Base-by-base conservation (phyloP, 2,888 invertebrate genomes). In the Leucania comma region DNA sequence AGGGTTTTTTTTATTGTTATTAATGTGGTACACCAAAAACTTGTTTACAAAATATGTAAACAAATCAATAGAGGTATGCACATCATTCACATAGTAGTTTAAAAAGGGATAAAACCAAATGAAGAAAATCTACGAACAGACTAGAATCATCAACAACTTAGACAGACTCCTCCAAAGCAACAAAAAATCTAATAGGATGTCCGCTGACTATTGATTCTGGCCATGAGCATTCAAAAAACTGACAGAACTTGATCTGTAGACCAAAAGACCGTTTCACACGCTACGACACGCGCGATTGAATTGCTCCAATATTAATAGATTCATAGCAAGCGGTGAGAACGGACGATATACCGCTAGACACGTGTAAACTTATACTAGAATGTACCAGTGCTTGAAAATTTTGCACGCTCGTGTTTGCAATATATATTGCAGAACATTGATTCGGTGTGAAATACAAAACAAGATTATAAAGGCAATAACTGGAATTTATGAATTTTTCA, bases 181-280 rank as follows among this genome's bases (percentile, higher is more conserved):
- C 48, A 73, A 75, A 77, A 79, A 71, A 58, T 38, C 42, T 20
- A 65, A 56, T 71, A 61, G 69, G 69, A 77, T 72, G 63, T 82
- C 74, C 59, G 68, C 20, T 46, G 51, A 73, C 61, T 57, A 53
- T 56, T 24, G 32, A 48, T 66, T 64, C 29, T 68, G 35, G 26
- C 38, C 57, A 61, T 67, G 60, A 54, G 53, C 50, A 67, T 71
- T 51, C 0, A 77, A 77, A 80, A 75, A 76, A 63, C 46, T 57
- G 4, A 63, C 53, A 51, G 46, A 76, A 66, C 70, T 62, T 20
- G 78, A 81, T 71, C 61, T 26, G 2, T 56, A 42, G 38, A 22
- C 24, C 51, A 26, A 46, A 60, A 66, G 54, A 58, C 48, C 26
- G 22, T 53, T 65, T 46, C 57, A 70, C 62, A 81, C 67, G 72